Conservation (phyloP, 2,888 invertebrate genomes). For the Troides oblongomaculatus region DNA sequence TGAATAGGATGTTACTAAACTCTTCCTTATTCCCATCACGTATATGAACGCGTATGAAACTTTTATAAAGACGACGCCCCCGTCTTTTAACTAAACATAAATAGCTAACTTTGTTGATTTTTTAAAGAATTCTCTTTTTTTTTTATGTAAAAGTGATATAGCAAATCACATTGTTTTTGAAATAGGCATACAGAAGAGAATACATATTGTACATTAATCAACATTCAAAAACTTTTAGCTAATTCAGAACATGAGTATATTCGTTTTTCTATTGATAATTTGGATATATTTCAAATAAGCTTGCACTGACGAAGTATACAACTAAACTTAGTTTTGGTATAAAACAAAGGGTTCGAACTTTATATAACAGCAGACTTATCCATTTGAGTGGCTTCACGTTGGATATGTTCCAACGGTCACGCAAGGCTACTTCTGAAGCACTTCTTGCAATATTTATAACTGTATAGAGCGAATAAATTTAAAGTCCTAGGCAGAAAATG, state of each 20-base stretch:
- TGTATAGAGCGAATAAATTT: neutral
- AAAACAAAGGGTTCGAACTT: neutral
- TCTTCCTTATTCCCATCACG: slow-evolving; percentile 1
- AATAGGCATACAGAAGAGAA: neutral
- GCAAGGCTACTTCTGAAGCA: slow-evolving; percentile 1
- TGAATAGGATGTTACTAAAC: neutral
- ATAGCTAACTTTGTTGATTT: neutral
- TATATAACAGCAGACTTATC: slow-evolving; percentile 3
- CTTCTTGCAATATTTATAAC: neutral
- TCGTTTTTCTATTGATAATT: neutral
- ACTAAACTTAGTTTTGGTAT: neutral
- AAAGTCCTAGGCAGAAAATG: neutral
- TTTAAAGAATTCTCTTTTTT: neutral
- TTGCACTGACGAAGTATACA: neutral
- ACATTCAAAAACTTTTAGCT: no score
- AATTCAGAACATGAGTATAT: no score
- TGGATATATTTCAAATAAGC: neutral
- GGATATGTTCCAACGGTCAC: slow-evolving; percentile 14
- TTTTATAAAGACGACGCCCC: neutral
- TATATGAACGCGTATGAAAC: neutral
- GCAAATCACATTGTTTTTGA: neutral
- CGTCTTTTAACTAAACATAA: neutral
- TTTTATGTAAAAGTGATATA: neutral
- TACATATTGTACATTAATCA: no score
- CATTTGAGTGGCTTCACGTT: slow-evolving; percentile 14